Evolutionary conservation across 2,888 invertebrate species (phyloP).

Genomic region (Chirona hameri): DNA sequence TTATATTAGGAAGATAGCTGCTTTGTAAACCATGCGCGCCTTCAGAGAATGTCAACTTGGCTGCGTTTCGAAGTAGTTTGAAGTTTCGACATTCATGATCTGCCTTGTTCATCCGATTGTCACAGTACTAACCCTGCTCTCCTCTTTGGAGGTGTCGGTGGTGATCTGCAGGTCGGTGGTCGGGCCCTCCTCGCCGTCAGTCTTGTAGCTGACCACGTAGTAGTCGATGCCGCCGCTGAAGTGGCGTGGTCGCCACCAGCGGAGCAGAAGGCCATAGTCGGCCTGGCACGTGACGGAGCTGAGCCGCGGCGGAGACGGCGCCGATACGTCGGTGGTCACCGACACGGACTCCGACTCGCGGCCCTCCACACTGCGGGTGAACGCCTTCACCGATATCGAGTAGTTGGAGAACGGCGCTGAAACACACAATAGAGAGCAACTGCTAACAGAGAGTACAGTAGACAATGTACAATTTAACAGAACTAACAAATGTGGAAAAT

Average conservation of each 20-base stretch:
- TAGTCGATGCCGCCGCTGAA: background rate
- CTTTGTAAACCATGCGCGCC: no score
- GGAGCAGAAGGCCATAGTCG: background rate
- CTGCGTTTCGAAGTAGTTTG: no score
- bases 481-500: no score
- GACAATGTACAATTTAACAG: no score
- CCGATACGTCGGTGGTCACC: background rate
- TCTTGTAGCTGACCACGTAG: background rate
- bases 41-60: no score
- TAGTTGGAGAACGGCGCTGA: slow-evolving; percentile 3
- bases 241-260: background rate
- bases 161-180: background rate
- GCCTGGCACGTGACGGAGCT: background rate
- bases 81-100: no score
- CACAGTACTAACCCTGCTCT: background rate
- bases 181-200: background rate
- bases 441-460: no score
- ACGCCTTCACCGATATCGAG: slow-evolving; percentile 22
- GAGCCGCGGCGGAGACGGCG: background rate
- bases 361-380: background rate
- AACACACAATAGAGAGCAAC: no score
- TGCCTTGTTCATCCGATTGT: no score
- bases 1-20: no score
- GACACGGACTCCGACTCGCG: background rate
- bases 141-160: background rate